Percentiles rank a stretch among this genome's conserved stretches.
These are phyloP conservation scores for Macrocentrus cingulum DNA, from an alignment of 1,140 invertebrate genomes.

Conservation along the genomic window DNA sequence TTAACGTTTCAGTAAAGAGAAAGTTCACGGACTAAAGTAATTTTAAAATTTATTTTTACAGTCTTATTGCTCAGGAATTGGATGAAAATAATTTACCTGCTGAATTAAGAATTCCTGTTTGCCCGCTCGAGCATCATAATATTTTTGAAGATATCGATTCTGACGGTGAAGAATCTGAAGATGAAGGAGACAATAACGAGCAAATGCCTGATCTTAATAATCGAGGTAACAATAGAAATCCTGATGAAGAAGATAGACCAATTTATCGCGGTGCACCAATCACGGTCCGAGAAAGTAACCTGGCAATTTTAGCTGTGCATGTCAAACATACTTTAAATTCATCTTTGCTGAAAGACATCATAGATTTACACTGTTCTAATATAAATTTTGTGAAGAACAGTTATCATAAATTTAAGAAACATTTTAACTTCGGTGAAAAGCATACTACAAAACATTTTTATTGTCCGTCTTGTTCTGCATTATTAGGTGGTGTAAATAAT, in stretches of 20 bases:
- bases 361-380: constrained; percentile 13
- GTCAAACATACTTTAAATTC: constrained; percentile 10
- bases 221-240: no score
- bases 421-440: constrained; percentile 4
- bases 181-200: no score
- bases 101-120: no score
- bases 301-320: constrained; percentile 16
- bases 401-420: constrained; percentile 23
- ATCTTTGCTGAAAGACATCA: constrained; percentile 11
- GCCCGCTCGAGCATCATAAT: no score
- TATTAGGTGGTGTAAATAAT: not conserved
- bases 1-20: no score
- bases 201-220: no score
- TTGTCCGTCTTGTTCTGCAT: constrained; percentile 2
- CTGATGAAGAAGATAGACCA: not conserved
- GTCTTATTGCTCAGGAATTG: no score
- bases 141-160: no score
- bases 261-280: constrained; percentile 12
- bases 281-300: constrained; percentile 16
- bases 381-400: constrained; percentile 13
- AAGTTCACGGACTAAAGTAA: no score
- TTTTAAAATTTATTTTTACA: no score
- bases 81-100: no score
- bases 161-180: no score
- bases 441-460: constrained; percentile 21